These are phyloP conservation scores for Mugil cephalus DNA, from an alignment of 2,113 vertebrate species.

Conservation along the genomic window DNA sequence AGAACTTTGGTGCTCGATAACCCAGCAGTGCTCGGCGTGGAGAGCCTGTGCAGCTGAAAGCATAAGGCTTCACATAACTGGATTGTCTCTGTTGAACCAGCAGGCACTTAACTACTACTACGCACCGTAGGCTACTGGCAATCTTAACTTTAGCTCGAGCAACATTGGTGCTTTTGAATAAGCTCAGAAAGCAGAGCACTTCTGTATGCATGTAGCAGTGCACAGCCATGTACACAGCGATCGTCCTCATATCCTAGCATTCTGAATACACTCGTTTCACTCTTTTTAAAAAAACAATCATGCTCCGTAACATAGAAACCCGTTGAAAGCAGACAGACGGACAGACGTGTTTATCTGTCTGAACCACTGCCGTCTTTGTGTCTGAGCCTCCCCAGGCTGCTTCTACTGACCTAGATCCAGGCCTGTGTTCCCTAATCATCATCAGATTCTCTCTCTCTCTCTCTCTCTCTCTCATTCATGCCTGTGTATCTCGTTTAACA, in stretches of 20 bases:
- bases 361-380: conserved; percentile 68
- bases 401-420: conserved; percentile 79
- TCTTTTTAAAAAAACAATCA: conserved; percentile 13
- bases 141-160: conserved; percentile 30
- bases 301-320: conserved; percentile 38
- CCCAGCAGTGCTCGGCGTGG: conserved; percentile 39
- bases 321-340: conserved; percentile 48
- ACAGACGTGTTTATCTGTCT: conserved; percentile 69
- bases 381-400: conserved; percentile 77
- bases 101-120: conserved; percentile 16
- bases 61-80: conserved; percentile 10
- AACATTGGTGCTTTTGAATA: conserved; percentile 46
- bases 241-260: conserved; percentile 2
- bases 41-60: conserved; percentile 2
- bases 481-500: conserved; percentile 62
- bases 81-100: conserved; percentile 38
- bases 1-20: conserved; percentile 51
- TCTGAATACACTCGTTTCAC: conserved; percentile 21
- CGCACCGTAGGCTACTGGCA: conserved; percentile 22
- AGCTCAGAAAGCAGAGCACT: conserved; percentile 44
- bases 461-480: conserved; percentile 33
- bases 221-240: conserved; percentile 24
- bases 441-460: conserved; percentile 38
- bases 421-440: conserved; percentile 62
- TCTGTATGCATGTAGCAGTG: conserved; percentile 52